phyloP scores from a whole-genome alignment of 2,113 vertebrate species.

The Balaeniceps rex region DNA sequence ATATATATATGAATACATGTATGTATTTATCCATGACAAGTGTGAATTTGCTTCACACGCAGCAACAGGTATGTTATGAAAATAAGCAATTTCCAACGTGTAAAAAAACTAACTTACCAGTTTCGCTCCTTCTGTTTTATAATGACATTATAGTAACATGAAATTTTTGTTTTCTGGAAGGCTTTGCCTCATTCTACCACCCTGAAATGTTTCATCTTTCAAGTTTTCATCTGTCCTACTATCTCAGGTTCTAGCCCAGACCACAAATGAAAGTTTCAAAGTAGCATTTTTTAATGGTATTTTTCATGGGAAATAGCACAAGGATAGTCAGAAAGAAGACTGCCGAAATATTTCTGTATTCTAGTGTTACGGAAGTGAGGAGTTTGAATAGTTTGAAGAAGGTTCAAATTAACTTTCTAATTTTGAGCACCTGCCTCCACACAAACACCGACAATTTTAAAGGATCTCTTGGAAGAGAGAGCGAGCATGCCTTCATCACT shows the following conservation, averaged over 20 bases:
- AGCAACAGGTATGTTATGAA: not conserved
- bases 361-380: not conserved
- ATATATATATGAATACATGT: no score
- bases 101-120: not conserved
- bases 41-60: not conserved
- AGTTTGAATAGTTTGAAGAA: not conserved
- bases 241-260: not conserved
- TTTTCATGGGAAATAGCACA: not conserved
- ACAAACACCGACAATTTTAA: not conserved
- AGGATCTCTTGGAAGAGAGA: not conserved
- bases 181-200: not conserved
- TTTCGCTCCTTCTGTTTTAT: not conserved
- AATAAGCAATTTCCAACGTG: not conserved
- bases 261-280: not conserved
- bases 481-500: not conserved
- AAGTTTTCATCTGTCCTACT: not conserved
- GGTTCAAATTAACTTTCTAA: not conserved
- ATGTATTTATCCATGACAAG: not conserved
- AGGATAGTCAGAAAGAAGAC: not conserved
- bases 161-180: not conserved
- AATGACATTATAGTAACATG: not conserved
- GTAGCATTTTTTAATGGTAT: not conserved
- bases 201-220: not conserved
- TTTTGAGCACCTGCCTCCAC: not conserved
- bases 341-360: not conserved